Conservation (phyloP, 2,888 invertebrate genomes). For the Tridacna gigas region DNA sequence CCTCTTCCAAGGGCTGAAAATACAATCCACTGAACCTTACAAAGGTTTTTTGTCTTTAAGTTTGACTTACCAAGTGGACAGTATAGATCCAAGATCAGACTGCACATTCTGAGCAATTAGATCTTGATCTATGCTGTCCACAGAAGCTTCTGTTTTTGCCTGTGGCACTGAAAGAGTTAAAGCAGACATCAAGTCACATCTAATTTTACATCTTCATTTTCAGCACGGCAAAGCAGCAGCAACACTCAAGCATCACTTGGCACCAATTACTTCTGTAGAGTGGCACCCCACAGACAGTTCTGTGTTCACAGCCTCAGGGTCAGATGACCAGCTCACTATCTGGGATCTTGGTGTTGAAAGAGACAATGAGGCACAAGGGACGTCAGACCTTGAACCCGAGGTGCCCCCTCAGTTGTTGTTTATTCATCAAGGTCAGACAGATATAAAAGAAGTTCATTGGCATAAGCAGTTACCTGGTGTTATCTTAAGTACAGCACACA, state of each 20-base stretch:
- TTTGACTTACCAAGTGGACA: too few relatives aligned
- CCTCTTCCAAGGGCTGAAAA: too few relatives aligned
- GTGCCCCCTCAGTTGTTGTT: slow-evolving; percentile 97
- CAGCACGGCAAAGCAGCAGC: slow-evolving; percentile 91
- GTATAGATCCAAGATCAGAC: too few relatives aligned
- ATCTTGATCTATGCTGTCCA: too few relatives aligned
- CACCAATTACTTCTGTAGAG: slow-evolving; percentile 97
- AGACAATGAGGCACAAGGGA: slow-evolving; percentile 70
- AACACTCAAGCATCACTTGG: slow-evolving; percentile 97
- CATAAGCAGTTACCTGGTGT: slow-evolving; percentile 97
- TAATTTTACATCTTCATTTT: slow-evolving; percentile 39
- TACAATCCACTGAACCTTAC: too few relatives aligned
- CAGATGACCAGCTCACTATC: slow-evolving; percentile 97
- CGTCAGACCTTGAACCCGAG: slow-evolving; percentile 71
- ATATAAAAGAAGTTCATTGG: slow-evolving; percentile 99
- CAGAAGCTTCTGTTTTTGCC: too few relatives aligned
- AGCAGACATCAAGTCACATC: too few relatives aligned
- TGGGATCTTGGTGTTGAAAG: slow-evolving; percentile 92
- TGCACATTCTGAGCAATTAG: too few relatives aligned
- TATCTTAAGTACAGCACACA: slow-evolving; percentile 96
- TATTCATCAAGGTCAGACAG: slow-evolving; percentile 98
- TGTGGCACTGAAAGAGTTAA: too few relatives aligned
- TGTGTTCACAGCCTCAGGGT: slow-evolving; percentile 96
- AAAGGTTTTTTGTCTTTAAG: too few relatives aligned
- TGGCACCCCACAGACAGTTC: slow-evolving; percentile 98